Evolutionary conservation across 1,140 invertebrate genomes (phyloP).

Genomic region (Cotesia vestalis): DNA sequence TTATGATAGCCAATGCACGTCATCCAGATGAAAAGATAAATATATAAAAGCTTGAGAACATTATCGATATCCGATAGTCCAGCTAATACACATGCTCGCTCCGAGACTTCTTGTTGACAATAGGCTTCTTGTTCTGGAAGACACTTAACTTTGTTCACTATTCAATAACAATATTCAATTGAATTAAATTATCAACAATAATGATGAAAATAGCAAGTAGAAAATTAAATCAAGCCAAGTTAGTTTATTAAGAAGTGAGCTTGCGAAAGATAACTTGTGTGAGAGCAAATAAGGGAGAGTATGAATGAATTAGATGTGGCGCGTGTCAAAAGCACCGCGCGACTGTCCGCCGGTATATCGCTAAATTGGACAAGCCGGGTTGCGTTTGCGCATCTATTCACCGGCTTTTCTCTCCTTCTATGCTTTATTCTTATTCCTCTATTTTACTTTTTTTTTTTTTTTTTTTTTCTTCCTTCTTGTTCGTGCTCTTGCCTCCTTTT

Average conservation of each 20-base stretch:
- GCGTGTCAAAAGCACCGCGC: conserved; percentile 46
- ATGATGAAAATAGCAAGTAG: no score
- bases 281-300: background rate
- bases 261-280: no score
- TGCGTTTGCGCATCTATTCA: conserved; percentile 42
- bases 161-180: no score
- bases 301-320: conserved; percentile 36
- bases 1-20: no score
- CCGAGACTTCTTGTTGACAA: no score
- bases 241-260: background rate
- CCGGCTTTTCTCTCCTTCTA: conserved; percentile 15
- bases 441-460: background rate
- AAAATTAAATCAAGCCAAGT: background rate
- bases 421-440: background rate
- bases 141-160: no score
- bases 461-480: background rate
- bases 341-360: conserved; percentile 44
- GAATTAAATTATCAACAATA: no score
- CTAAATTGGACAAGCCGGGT: conserved; percentile 34
- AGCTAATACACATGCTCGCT: no score
- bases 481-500: background rate
- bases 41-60: no score
- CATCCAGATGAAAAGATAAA: no score
- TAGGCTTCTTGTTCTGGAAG: no score
- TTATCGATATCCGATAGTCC: no score